Base-by-base conservation (phyloP, 2,113 vertebrate species). In the Nibea albiflora region DNA sequence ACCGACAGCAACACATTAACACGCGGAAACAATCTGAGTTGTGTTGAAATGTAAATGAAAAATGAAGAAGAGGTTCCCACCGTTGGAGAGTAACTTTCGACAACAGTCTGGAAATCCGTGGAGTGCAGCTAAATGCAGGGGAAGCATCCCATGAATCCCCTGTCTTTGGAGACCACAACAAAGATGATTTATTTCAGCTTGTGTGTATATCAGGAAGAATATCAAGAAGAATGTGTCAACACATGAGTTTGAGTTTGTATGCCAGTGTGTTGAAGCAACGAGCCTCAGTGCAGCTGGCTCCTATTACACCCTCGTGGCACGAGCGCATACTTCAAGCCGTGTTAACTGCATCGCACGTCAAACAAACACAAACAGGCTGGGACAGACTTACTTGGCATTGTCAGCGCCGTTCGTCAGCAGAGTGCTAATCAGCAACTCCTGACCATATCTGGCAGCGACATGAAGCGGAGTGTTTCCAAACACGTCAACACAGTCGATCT, bases 61-160 rank as follows among this genome's bases (percentile, higher is more conserved):
- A 1, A 16, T 26, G 81, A 7, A n/a, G 3, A 7, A 4, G 28
- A 26, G 19, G 60, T 69, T 80, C 92, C 86, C 91, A 98, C 98
- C 97, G 94, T 97, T 97, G 90, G 96, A 98, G 87, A 99, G 95
- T 81, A 99, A 95, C 95, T 98, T 99, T 91, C 96, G 96, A 91
- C 98, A 99, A 94, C 98, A 98, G 95, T 98, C 98, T 90, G 98
- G 97, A 93, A 97, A 98, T 85, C 98, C 96, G 16, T 96, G 96
- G 73, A 99, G 96, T 46, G 96, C 96, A 6, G 98, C 97, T 92
- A 99, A 94, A 95, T 99, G 97, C 88, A 98, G 93, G 8, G 98
- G 97, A 90, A 98, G 98, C 98, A 98, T 99, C 89, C 97, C 96
- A 53, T 97, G 94, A 93, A 97, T 96, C 66, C 96, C 97, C 83